Conservation (phyloP, 2,888 invertebrate genomes). For the Prosopocoilus inquinatus region DNA sequence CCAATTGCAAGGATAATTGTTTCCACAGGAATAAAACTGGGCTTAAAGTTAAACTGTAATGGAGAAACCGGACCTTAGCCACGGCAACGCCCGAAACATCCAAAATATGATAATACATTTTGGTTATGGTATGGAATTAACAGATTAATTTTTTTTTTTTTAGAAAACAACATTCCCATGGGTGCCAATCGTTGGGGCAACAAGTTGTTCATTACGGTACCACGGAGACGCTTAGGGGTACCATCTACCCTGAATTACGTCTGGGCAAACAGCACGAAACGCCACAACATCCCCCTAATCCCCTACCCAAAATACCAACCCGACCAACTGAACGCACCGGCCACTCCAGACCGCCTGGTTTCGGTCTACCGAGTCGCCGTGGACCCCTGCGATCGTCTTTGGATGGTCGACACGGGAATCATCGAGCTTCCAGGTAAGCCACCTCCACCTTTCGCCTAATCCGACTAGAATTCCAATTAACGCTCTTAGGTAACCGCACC, state of each 20-base stretch:
- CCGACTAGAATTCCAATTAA: not conserved
- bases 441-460: not conserved
- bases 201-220: constrained; percentile 69
- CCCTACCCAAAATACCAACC: constrained; percentile 59
- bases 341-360: constrained; percentile 48
- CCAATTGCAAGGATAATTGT: too few relatives aligned
- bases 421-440: constrained; percentile 63
- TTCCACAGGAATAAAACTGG: too few relatives aligned
- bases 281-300: constrained; percentile 54
- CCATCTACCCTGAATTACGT: constrained; percentile 54
- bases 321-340: constrained; percentile 56
- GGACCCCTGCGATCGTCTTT: constrained; percentile 71
- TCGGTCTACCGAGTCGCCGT: constrained; percentile 71
- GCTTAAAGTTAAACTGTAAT: too few relatives aligned
- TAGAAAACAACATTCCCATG: constrained; percentile 65
- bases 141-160: constrained; percentile 2
- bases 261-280: constrained; percentile 36
- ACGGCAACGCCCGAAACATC: too few relatives aligned
- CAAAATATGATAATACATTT: too few relatives aligned
- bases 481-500: constrained; percentile 7
- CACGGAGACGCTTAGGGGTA: constrained; percentile 63
- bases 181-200: constrained; percentile 64
- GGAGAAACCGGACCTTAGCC: too few relatives aligned
- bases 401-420: constrained; percentile 77
- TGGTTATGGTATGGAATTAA: not conserved